phyloP scores from a whole-genome alignment of 2,797 vertebrate species.

The Brachyalestes nurse region DNA sequence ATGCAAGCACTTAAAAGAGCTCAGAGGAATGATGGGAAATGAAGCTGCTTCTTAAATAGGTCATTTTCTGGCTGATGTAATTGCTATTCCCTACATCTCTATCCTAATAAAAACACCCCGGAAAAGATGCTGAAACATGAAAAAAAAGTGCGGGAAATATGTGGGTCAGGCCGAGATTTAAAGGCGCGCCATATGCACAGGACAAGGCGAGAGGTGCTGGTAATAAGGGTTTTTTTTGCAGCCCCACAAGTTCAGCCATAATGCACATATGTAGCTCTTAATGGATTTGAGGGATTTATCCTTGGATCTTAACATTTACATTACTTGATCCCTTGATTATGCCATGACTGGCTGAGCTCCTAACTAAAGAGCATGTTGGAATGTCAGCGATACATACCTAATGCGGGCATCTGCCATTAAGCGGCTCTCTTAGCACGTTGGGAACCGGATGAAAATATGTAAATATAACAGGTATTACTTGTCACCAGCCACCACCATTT shows the following conservation, averaged over 20 bases:
- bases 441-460: constrained; percentile 35
- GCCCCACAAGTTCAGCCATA: constrained; percentile 44
- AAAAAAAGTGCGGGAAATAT: constrained; percentile 42
- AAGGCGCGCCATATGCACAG: constrained; percentile 33
- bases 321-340: constrained; percentile 56
- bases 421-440: constrained; percentile 21
- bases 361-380: constrained; percentile 22
- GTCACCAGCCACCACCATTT: background rate
- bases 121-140: constrained; percentile 58
- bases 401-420: constrained; percentile 7
- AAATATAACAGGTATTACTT: constrained; percentile 37
- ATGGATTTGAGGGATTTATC: constrained; percentile 57
- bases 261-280: constrained; percentile 46
- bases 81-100: constrained; percentile 53
- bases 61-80: constrained; percentile 55
- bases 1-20: constrained; percentile 47
- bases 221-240: constrained; percentile 39
- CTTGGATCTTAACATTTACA: constrained; percentile 62
- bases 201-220: background rate
- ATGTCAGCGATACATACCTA: constrained; percentile 25
- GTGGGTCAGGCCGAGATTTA: constrained; percentile 55
- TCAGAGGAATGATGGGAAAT: constrained; percentile 43
- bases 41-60: constrained; percentile 55
- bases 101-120: constrained; percentile 49
- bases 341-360: constrained; percentile 11